A percentile compares a stretch with the other conserved stretches of the same genome.
Evolutionary conservation across 2,888 invertebrate genomes (phyloP).

Genomic region (Pristionchus mayeri): DNA sequence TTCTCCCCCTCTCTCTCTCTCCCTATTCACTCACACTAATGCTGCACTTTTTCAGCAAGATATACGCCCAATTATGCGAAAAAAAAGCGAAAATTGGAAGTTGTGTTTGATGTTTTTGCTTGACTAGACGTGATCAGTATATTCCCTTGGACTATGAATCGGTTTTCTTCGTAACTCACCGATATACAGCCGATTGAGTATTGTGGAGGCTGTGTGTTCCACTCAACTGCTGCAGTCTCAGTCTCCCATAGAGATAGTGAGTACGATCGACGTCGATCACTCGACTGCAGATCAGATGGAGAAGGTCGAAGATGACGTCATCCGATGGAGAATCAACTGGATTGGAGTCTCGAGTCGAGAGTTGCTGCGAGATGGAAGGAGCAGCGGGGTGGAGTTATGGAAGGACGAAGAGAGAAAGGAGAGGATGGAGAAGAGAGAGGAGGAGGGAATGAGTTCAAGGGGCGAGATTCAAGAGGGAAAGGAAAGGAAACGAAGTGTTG

Average conservation of each 20-base stretch:
- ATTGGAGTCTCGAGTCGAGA: neutral
- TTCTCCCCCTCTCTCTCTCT: neutral
- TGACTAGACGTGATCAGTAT: too few species aligned
- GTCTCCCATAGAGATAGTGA: slow-evolving; percentile 37
- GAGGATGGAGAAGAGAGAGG: neutral
- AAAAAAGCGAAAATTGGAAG: neutral
- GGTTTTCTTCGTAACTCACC: neutral
- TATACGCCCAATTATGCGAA: neutral
- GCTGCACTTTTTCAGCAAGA: neutral
- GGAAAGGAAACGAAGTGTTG: neutral
- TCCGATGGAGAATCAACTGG: neutral
- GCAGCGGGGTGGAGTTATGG: too few species aligned
- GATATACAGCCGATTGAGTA: slow-evolving; percentile 51
- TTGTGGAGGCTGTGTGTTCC: slow-evolving; percentile 34
- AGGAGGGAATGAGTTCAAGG: slow-evolving; percentile 29
- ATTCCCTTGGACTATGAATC: neutral
- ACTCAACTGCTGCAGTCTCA: slow-evolving; percentile 23
- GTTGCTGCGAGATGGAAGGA: neutral
- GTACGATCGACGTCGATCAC: neutral
- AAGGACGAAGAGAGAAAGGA: slow-evolving; percentile 10
- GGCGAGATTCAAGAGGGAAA: slow-evolving; percentile 7
- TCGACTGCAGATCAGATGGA: neutral
- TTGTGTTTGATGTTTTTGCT: too few species aligned
- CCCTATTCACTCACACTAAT: neutral
- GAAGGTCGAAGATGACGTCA: neutral